Evolutionary conservation across 2,888 invertebrate genomes (phyloP), one percentile per base, ranked within the genome.

Genomic region (Mallateleia sp.): DNA sequence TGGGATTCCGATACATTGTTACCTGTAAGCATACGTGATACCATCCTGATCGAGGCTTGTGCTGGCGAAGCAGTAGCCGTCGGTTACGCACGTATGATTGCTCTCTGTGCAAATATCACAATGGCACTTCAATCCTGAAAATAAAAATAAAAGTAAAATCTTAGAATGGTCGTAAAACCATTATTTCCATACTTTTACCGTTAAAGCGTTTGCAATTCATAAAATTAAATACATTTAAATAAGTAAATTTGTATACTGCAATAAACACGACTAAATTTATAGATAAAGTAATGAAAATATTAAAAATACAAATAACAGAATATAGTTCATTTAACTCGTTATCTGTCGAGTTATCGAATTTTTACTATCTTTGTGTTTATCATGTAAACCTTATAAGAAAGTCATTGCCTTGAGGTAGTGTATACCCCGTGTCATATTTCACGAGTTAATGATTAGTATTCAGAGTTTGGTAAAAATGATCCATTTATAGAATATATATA

Each of bases 31-130:
- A 94, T 97, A 97, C 90, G 96, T 96, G 90, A 96, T 96, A 64
- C 96, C 97, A 79, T 95, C 95, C 92, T 97, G 96, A 72, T 96
- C 96, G 89, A 96, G 94, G 87, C 96, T 96, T 86, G 97, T 97
- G 77, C 98, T 97, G 3, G 98, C 98, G 93, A 97, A 98, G 95
- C 98, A 98, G 94, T 97, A 97, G 54, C 98, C 98, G 95, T 98
- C 98, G 5, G 98, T 98, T 95, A 97, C 97, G 95, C 98, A 98
- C 38, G 98, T 98, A 93, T 97, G 96, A 94, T 98, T 98, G 71
- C 96, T 96, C 15, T 97, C 96, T 89, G 96, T 95, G 93, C 97
- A 97, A 92, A 97, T 97, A 93, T 98, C 97, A 96, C 98, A 98
- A 95, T 97, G 97, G 95, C 98, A 98, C 95, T 97, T 97, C 92